Evolutionary conservation across 2,888 invertebrate genomes (phyloP), one percentile per base, ranked within the genome.

Genomic region (Macrophya alboannulata): DNA sequence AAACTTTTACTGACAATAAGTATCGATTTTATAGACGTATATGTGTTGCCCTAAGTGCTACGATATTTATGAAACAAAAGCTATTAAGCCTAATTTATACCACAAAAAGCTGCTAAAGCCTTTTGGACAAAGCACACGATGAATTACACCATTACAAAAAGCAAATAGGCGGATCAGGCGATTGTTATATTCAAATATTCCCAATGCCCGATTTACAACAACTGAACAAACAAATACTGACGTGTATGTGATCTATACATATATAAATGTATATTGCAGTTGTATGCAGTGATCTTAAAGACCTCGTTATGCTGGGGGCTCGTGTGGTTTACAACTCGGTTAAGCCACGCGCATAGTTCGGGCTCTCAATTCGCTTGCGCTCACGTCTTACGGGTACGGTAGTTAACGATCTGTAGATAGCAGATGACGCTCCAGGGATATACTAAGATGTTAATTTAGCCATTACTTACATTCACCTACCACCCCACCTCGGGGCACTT

Each of bases 381-480:
- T 62, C 37, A 21, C 83, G 68, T 83, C 45, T 77, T 74, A 72
- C 77, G 83, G 83, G 72, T 85, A 81, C 48, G 85, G 85, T 65
- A 85, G 88, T 88, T 87, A 90, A 90, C 89, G 89, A 88, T 87
- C 88, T 90, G 89, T 90, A 91, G 90, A 90, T 90, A 92, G 90
- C 92, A 92, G 92, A 92, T 92, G 92, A 92, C 92, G 92, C 92
- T 92, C 90, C 86, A 81, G 91, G 92, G 91, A 92, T 92, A 91
- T 90, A 90, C 91, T 89, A 90, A 91, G 91, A 92, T 92, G 92
- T 92, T 92, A 92, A 92, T 92, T 92, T 90, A 91, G 90, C 92
- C 92, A 92, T 92, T 92, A 92, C 91, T 92, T 91, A 91, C 91
- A 92, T 88, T 88, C 45, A 81, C 62, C 62, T 43, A 62, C 25